Conservation (phyloP, 2,888 invertebrate genomes). For the Malachius bipustulatus region DNA sequence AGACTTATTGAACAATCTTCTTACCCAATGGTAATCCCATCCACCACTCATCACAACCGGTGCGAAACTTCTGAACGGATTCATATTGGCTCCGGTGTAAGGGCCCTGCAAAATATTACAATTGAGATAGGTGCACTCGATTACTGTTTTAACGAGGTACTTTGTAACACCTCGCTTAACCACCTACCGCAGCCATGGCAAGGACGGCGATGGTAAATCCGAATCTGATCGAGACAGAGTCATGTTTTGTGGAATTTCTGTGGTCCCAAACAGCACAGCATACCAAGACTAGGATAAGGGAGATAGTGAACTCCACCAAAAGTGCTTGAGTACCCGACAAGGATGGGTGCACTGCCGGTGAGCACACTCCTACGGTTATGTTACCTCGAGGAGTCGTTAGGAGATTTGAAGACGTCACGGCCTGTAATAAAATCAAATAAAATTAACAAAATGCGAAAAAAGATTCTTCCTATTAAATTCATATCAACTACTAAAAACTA, state of each 20-base stretch:
- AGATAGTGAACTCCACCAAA: conserved; percentile 53
- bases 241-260: conserved; percentile 50
- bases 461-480: no score
- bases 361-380: conserved; percentile 25
- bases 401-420: conserved; percentile 22
- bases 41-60: conserved; percentile 58
- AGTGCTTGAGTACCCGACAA: conserved; percentile 41
- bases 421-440: conserved; percentile 18
- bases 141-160: no score
- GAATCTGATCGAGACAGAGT: conserved; percentile 54
- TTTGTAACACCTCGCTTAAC: no score
- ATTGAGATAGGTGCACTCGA: no score
- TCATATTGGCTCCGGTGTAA: conserved; percentile 57
- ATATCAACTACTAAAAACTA: no score
- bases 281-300: conserved; percentile 51
- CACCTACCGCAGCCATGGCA: conserved; percentile 52
- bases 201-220: conserved; percentile 54
- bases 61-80: conserved; percentile 55
- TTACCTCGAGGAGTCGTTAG: conserved; percentile 8
- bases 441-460: no score
- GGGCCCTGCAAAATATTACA: conserved; percentile 31
- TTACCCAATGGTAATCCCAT: conserved; percentile 58
- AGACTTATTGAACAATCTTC: no score
- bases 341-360: conserved; percentile 21
- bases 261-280: conserved; percentile 64